Conservation (phyloP, 1,140 invertebrate genomes). For the Bombus huntii region DNA sequence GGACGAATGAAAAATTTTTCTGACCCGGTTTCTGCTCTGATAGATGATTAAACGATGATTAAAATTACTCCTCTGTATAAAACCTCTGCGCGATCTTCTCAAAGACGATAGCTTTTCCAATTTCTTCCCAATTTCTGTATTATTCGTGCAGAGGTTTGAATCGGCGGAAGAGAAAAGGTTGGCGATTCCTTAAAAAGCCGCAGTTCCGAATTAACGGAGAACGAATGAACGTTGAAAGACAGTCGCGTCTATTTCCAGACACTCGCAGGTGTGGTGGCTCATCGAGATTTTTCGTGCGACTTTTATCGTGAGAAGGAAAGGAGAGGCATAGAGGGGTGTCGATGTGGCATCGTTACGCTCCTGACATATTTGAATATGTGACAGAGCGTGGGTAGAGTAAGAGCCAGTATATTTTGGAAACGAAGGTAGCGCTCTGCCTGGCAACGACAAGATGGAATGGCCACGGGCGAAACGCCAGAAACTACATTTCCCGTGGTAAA, state of each 20-base stretch:
- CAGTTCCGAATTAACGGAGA: no score
- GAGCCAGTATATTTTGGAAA: slow-evolving; percentile 72
- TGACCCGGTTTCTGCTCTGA: background rate
- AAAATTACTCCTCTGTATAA: background rate
- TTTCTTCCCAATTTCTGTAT: background rate
- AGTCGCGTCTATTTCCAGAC: no score
- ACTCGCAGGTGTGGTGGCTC: no score
- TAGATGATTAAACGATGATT: slow-evolving; percentile 4
- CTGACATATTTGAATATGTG: slow-evolving; percentile 57
- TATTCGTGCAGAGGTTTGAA: no score
- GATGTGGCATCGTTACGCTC: background rate
- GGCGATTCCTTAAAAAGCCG: no score
- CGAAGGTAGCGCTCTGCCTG: slow-evolving; percentile 68
- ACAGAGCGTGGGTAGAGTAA: slow-evolving; percentile 28
- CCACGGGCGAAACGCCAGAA: slow-evolving; percentile 60
- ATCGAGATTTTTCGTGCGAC: no score
- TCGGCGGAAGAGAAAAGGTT: no score
- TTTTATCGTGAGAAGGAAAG: no score
- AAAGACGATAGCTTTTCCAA: background rate
- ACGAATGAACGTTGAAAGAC: no score
- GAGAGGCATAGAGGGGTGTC: no score
- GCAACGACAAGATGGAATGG: slow-evolving; percentile 55
- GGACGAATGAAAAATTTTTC: no score
- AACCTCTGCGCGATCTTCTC: background rate
- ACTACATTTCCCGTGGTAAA: slow-evolving; percentile 51